Evolutionary conservation across 2,797 vertebrate species (phyloP), one percentile per base, ranked within the genome.

Genomic region (Sebastolobus alascanus): DNA sequence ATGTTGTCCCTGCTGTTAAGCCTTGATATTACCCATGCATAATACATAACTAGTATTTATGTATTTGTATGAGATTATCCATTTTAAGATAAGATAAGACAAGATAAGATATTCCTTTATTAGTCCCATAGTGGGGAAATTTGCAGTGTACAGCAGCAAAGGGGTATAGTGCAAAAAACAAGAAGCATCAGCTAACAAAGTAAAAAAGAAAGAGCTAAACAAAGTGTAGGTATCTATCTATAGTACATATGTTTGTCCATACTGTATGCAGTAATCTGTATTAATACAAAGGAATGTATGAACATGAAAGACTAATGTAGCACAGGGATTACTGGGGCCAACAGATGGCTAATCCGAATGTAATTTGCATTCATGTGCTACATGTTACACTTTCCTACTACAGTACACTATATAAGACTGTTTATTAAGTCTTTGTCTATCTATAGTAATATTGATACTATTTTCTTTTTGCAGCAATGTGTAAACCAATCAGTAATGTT

Each of bases 281-380:
- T 43, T 61, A 61, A 74, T 77, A 61, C 27, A 76, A 74, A 9
- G 20, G 16, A 50, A 37, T 61, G 66, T 35, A 73, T 77, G 80
- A 86, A 77, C 56, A 79, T 35, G 63, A 13, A 59, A 69, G 65
- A 70, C 27, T 83, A 52, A 85, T 78, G 75, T 68, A 71, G 63
- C 75, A 64, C 40, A 4, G 33, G 79, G 84, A 89, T 92, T 89
- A 90, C 61, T 52, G 65, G n/a, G 56, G 59, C 38, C 83, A 83
- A 77, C 31, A 75, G 63, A 83, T 84, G 20, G 4, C 54, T 82
- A 82, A 86, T 84, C 77, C 70, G 22, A 79, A 73, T 52, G 64
- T 35, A 61, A 68, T 74, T 74, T 75, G 46, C 61, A 83, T 82
- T 74, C 10, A 68, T 54, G 33, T 68, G 29, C 61, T 55, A 20